A percentile compares a stretch with the other conserved stretches of the same genome.
These are phyloP conservation scores for Chlamydotis undulata DNA, from an alignment of 2,113 vertebrate species.

Conservation along the genomic window DNA sequence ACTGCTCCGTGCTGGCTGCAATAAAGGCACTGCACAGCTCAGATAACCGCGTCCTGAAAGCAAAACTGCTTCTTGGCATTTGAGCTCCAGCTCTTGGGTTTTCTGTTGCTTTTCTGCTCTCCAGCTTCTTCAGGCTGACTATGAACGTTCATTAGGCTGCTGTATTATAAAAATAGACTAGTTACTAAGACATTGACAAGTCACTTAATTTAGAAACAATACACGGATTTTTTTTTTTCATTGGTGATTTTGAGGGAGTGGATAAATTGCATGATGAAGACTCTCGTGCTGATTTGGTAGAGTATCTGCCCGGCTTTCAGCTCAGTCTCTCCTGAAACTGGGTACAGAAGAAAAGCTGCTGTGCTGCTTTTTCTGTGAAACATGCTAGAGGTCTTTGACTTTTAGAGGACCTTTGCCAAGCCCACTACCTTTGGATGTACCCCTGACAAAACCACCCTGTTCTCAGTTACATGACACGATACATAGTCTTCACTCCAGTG, in stretches of 20 bases:
- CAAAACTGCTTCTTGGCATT: not conserved
- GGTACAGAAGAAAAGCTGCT: not conserved
- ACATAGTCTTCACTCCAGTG: not conserved
- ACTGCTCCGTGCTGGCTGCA: not conserved
- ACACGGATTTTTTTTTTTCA: not conserved
- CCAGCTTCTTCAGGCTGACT: not conserved
- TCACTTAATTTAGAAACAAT: not conserved
- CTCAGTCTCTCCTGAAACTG: accelerated
- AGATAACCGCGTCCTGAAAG: accelerated
- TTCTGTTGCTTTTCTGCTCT: not conserved
- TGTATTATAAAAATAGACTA: not conserved
- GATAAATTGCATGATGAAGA: not conserved
- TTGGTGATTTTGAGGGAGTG: not conserved
- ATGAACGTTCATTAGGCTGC: not conserved
- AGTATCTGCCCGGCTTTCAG: not conserved
- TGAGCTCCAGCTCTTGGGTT: not conserved
- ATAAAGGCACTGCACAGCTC: not conserved
- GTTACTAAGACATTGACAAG: not conserved
- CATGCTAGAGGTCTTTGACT: not conserved
- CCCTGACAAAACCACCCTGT: not conserved
- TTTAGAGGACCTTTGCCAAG: not conserved
- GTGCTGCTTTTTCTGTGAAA: not conserved
- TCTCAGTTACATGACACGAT: not conserved
- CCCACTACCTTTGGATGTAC: not conserved
- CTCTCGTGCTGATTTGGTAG: not conserved